These are phyloP conservation scores for Oedothorax gibbosus DNA, from an alignment of 1,140 invertebrate genomes.

Conservation along the genomic window DNA sequence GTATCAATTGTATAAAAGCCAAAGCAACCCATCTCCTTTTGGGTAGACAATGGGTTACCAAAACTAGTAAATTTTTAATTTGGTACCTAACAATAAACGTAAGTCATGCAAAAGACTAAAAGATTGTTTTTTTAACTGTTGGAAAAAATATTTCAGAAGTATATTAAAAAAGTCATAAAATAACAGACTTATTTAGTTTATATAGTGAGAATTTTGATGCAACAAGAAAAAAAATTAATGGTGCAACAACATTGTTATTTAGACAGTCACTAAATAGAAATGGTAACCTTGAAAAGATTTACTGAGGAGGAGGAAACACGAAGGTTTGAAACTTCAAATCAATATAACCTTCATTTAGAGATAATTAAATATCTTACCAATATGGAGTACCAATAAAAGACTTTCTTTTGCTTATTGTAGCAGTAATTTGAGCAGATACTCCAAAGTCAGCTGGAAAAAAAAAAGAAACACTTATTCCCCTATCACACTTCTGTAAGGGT, in stretches of 20 bases:
- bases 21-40: too few relatives aligned
- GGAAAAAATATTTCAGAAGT: not conserved
- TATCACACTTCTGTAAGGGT: too few relatives aligned
- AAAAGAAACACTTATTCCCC: not conserved
- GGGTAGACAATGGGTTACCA: too few relatives aligned
- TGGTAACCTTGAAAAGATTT: not conserved
- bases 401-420: constrained; percentile 98
- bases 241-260: too few relatives aligned
- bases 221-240: too few relatives aligned
- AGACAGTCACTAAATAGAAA: not conserved
- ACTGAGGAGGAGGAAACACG: not conserved
- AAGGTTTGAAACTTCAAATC: not conserved
- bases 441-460: constrained; percentile 90
- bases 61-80: too few relatives aligned
- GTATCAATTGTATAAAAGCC: too few relatives aligned
- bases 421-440: constrained; percentile 98
- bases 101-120: too few relatives aligned
- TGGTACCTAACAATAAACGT: too few relatives aligned
- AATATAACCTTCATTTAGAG: not conserved
- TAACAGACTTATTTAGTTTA: not conserved
- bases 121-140: not conserved
- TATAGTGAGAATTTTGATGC: too few relatives aligned
- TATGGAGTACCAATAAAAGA: constrained; percentile 99
- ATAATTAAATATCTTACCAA: constrained; percentile 74
- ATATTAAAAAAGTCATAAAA: not conserved